These are phyloP conservation scores for Nomada flava DNA, from an alignment of 2,888 invertebrate species.

Conservation along the genomic window DNA sequence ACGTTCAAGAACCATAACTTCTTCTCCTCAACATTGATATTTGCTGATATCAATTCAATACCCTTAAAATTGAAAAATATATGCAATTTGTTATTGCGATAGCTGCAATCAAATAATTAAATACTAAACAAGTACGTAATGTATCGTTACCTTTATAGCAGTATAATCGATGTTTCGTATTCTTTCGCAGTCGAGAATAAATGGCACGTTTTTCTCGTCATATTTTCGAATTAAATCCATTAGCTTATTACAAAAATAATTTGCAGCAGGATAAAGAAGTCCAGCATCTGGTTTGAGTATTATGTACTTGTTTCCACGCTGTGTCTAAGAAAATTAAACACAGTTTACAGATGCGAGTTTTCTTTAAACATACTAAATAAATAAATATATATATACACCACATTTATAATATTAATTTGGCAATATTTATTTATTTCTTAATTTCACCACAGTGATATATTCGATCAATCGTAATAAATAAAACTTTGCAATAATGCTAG, in stretches of 20 bases:
- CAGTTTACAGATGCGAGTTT: background rate
- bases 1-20: slow-evolving; percentile 85
- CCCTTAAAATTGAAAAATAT: slow-evolving; percentile 83
- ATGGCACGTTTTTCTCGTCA: slow-evolving; percentile 84
- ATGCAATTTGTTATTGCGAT: background rate
- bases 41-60: slow-evolving; percentile 86
- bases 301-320: slow-evolving; percentile 85
- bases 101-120: too few relatives aligned
- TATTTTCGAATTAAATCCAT: slow-evolving; percentile 84
- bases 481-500: background rate
- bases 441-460: too few relatives aligned
- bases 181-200: slow-evolving; percentile 88
- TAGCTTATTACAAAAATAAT: slow-evolving; percentile 87
- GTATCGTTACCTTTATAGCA: slow-evolving; percentile 86
- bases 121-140: background rate
- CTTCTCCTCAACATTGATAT: slow-evolving; percentile 85
- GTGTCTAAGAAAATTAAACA: slow-evolving; percentile 79
- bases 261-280: slow-evolving; percentile 90
- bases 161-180: slow-evolving; percentile 89
- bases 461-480: too few relatives aligned
- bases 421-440: background rate
- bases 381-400: slow-evolving; percentile 8
- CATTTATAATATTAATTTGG: background rate
- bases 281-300: slow-evolving; percentile 88
- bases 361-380: background rate